These are phyloP conservation scores for Neostethus bicornis DNA, from an alignment of 2,797 vertebrate species.

Conservation along the genomic window DNA sequence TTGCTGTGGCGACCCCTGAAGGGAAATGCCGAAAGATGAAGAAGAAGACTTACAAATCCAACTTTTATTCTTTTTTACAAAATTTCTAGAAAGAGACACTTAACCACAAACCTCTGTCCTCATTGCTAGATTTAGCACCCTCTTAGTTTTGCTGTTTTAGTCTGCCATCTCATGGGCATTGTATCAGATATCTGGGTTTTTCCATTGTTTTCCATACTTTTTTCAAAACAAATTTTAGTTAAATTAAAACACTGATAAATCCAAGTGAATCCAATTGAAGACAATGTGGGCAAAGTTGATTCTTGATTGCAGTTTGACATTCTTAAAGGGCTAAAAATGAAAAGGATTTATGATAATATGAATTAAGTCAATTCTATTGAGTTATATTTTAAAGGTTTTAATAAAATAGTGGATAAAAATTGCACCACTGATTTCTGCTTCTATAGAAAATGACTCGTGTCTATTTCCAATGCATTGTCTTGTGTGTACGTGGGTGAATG, in stretches of 20 bases:
- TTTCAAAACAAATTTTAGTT: not conserved
- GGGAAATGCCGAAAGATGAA: no score
- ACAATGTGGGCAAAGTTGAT: no score
- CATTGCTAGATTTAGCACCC: no score
- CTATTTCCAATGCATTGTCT: not conserved
- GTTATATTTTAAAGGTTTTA: not conserved
- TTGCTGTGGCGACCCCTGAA: no score
- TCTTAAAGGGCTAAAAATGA: not conserved
- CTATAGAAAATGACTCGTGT: not conserved
- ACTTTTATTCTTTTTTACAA: no score
- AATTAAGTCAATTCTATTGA: not conserved
- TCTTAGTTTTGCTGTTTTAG: no score
- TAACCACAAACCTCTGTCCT: no score
- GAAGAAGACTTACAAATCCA: no score
- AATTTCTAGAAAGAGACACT: no score
- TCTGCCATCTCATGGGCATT: no score
- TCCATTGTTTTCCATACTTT: not conserved
- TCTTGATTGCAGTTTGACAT: no score
- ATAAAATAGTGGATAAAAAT: not conserved
- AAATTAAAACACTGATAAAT: no score
- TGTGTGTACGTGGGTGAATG: constrained; percentile 2
- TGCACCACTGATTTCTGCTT: not conserved
- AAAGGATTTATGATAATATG: not conserved
- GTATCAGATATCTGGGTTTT: not conserved
- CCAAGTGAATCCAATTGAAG: not conserved